Evolutionary conservation across 2,797 vertebrate species (phyloP).

Genomic region (Hypotaenidia philippensis): DNA sequence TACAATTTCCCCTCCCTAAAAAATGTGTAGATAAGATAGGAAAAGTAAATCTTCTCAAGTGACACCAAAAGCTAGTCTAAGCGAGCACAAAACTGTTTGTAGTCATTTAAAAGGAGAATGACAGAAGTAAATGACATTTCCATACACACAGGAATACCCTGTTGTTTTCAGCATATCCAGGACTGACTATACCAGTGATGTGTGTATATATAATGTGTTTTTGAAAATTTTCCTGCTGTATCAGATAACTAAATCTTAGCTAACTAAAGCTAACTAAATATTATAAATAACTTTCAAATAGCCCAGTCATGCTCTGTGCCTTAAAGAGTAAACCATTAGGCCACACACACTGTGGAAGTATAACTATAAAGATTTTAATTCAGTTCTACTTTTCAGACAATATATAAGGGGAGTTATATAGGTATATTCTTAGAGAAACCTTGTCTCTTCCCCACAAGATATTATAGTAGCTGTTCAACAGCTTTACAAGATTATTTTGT

Average conservation of each 20-base stretch:
- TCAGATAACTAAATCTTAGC: not conserved
- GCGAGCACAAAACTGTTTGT: not conserved
- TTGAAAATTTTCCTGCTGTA: not conserved
- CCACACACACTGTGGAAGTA: not conserved
- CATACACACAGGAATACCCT: not conserved
- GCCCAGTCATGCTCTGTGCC: not conserved
- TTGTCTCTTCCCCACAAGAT: rapidly evolving
- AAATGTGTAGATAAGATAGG: not conserved
- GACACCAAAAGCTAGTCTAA: not conserved
- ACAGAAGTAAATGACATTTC: not conserved
- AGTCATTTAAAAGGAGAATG: not conserved
- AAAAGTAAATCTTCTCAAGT: not conserved
- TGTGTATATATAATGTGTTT: not conserved
- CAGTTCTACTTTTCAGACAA: not conserved
- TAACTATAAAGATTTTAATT: not conserved
- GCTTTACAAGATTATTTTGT: not conserved
- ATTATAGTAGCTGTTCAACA: not conserved
- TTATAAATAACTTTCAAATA: not conserved
- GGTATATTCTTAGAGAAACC: not conserved
- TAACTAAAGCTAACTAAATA: not conserved
- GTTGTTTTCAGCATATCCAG: not conserved
- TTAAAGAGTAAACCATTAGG: not conserved
- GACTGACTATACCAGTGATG: not conserved
- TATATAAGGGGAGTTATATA: not conserved
- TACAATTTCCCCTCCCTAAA: rapidly evolving